These are phyloP conservation scores for Hippoglossus stenolepis DNA, from an alignment of 2,113 vertebrate species.

Conservation along the genomic window DNA sequence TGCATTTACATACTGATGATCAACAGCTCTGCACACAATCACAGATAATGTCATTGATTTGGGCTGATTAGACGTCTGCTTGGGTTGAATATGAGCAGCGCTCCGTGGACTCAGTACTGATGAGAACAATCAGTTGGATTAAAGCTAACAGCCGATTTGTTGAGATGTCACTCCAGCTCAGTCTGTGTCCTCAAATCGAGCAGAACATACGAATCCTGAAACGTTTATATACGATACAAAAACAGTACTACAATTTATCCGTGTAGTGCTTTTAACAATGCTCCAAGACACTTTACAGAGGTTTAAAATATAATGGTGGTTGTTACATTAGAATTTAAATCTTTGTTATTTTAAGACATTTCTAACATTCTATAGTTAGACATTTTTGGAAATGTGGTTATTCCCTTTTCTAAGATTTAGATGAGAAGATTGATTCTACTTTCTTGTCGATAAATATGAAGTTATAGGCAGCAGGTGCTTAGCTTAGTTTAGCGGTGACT, in stretches of 20 bases:
- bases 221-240: not conserved
- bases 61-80: too few species aligned
- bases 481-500: too few species aligned
- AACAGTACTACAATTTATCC: too few species aligned
- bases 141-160: too few species aligned
- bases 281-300: too few species aligned
- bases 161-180: not conserved
- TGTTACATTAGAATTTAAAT: not conserved
- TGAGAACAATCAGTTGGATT: not conserved
- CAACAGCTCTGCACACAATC: not conserved
- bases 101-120: too few species aligned
- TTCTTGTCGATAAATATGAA: too few species aligned
- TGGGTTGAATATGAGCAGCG: too few species aligned
- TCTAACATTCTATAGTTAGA: not conserved
- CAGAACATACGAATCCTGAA: not conserved
- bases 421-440: too few species aligned
- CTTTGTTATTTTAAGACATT: not conserved
- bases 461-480: too few species aligned
- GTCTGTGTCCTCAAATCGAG: not conserved
- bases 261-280: too few species aligned
- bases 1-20: slow-evolving; percentile 20
- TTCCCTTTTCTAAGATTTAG: not conserved
- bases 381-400: not conserved
- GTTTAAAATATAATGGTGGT: too few species aligned
- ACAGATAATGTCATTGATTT: not conserved